Base-by-base conservation (phyloP, 2,888 invertebrate genomes). In the Scotopteryx bipunctaria region DNA sequence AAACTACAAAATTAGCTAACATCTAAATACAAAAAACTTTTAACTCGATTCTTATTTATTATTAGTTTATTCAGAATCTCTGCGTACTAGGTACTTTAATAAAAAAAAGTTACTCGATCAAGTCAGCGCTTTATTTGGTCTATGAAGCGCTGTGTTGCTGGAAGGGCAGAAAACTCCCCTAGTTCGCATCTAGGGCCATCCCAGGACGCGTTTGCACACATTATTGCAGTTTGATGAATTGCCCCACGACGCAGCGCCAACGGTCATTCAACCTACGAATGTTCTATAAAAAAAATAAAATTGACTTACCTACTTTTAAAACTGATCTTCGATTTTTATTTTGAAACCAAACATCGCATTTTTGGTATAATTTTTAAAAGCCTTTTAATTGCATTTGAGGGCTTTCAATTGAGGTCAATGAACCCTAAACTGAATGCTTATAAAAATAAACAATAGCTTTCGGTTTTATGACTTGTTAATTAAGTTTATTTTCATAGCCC, bases 151-250 rank as follows among this genome's bases (percentile, higher is more conserved):
- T 78, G 55, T 37, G 47, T 5, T 38, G 81, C 81, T 83, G 55
- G 6, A 50, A 32, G 47, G 60, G 59, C 57, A 52, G 23, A 46
- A 48, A 49, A 52, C 65, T 75, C 81, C 83, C 83, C 83, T 79
- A 78, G 73, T 69, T 61, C 69, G 68, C 76, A 76, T 78, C 77
- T 76, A 77, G 73, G 76, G 67, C 73, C 76, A 79, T 80, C 78
- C 78, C 73, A 65, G 63, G 63, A 62, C 68, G 67, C 76, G 81
- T 79, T 79, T 81, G 76, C 81, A 76, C 78, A 82, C 83, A 83
- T 83, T 81, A 83, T 83, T 82, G 75, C 79, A 76, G 79, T 83
- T 80, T 85, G 84, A 85, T 83, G 83, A 79, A 83, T 82, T 82
- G 78, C 77, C 72, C 71, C 64, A 62, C 73, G 71, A 65, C 71